Base-by-base conservation (phyloP, 2,888 invertebrate species). In the Nymphalis polychloros region DNA sequence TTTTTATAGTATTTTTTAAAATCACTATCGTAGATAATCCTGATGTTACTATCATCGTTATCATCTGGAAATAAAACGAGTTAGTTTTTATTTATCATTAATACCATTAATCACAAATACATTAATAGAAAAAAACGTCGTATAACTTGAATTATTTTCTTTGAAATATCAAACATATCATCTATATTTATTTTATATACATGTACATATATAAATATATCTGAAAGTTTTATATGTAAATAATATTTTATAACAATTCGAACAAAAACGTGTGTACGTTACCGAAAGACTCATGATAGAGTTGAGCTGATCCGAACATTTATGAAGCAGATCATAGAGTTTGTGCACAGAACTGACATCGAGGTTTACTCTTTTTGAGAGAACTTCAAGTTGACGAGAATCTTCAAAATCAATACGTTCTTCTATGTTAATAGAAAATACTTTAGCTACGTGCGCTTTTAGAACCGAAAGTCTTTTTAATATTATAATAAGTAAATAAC, bases 251-350 rank as follows among this genome's bases (percentile, higher is more conserved):
- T n/a, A n/a, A n/a, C n/a, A n/a, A n/a, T n/a, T n/a, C n/a, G n/a
- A 53, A 41, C 0, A 8, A 55, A 62, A 48, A 60, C 3, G n/a
- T n/a, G n/a, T 5, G 49, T 13, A 50, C 49, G 50, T 77, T 81
- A 90, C 89, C 78, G 87, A 83, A 41, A 88, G 76, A 77, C 81
- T 83, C 83, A 90, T 87, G n/a, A 85, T 73, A 17, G 78, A 78
- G 73, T 87, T 89, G 1, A 90, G 80, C 75, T 85, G 79, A 59
- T 82, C 80, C 2, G 87, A 80, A 73, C 85, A 87, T 71, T 83
- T 82, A 72, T 89, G 84, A 69, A 90, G 76, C 63, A 82, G 74
- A 71, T 88, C 89, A 72, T 89, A 90, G 13, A 80, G 79, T 71
- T 77, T 79, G 69, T 89, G 87, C 68, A 88, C 74, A 50, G 84